phyloP scores from a whole-genome alignment of 2,888 invertebrate species.

The Microctonus hyperodae region DNA sequence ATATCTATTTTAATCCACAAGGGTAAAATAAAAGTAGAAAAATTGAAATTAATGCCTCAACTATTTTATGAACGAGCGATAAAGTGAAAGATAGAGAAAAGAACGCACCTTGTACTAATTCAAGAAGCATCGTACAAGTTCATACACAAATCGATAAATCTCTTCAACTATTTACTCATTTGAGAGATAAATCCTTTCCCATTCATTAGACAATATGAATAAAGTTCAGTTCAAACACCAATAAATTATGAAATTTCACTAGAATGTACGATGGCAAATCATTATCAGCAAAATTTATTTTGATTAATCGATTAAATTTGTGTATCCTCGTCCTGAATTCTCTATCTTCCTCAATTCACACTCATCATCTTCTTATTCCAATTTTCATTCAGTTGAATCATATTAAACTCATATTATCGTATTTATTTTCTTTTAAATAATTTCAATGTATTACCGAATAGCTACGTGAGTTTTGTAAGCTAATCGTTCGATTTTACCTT shows the following conservation, averaged over 20 bases:
- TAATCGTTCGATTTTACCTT: conserved; percentile 61
- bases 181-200: not conserved
- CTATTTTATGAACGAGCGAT: not conserved
- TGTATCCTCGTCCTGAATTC: not conserved
- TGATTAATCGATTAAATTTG: not conserved
- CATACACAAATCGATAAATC: not conserved
- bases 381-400: not conserved
- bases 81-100: not conserved
- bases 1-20: not conserved
- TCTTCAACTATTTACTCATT: not conserved
- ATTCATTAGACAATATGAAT: not conserved
- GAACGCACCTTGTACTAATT: not conserved
- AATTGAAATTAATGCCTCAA: not conserved
- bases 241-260: not conserved
- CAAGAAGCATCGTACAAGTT: not conserved
- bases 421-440: conserved; percentile 29
- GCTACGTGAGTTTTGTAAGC: conserved; percentile 54
- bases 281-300: not conserved
- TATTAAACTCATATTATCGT: not conserved
- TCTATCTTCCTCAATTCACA: not conserved
- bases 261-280: not conserved
- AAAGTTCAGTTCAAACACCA: not conserved
- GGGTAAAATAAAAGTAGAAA: not conserved
- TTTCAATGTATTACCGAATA: conserved; percentile 58
- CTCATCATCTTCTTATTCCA: not conserved